These are phyloP conservation scores for Ctena decussata DNA, from an alignment of 2,888 invertebrate genomes.

Conservation along the genomic window DNA sequence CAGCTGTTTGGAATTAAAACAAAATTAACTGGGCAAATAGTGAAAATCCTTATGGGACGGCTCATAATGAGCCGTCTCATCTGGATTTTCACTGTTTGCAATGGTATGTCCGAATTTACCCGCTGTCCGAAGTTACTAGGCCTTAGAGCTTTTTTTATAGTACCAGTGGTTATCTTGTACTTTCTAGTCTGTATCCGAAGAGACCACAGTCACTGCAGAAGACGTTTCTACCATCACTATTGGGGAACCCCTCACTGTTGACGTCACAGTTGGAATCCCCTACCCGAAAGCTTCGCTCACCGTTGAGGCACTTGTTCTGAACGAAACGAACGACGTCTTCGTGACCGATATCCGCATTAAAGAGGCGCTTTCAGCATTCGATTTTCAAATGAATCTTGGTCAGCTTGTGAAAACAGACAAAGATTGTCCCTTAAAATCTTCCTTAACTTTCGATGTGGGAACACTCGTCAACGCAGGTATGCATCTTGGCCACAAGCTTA, in stretches of 20 bases:
- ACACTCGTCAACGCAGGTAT: background rate
- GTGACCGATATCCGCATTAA: background rate
- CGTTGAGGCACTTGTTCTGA: background rate
- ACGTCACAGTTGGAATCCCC: background rate
- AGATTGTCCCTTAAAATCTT: background rate
- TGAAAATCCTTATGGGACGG: no score
- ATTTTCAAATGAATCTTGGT: background rate
- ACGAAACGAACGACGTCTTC: background rate
- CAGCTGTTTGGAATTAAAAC: no score
- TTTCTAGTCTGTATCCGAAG: background rate
- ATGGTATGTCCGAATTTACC: no score
- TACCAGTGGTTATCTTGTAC: no score
- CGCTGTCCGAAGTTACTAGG: no score
- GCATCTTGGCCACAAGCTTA: no score
- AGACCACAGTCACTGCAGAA: background rate
- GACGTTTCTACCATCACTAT: background rate
- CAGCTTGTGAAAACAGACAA: background rate
- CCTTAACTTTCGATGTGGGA: background rate
- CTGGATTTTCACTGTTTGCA: no score
- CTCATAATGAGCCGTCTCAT: no score
- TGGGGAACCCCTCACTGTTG: background rate
- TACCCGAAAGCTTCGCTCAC: background rate
- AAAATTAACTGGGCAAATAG: no score
- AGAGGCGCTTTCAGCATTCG: background rate
- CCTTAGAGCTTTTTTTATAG: no score